A percentile compares a stretch with the other conserved stretches of the same genome.
These are phyloP conservation scores for Epizoanthus illoricatus DNA, from an alignment of 92 coral and sea anemone species.

Conservation along the genomic window DNA sequence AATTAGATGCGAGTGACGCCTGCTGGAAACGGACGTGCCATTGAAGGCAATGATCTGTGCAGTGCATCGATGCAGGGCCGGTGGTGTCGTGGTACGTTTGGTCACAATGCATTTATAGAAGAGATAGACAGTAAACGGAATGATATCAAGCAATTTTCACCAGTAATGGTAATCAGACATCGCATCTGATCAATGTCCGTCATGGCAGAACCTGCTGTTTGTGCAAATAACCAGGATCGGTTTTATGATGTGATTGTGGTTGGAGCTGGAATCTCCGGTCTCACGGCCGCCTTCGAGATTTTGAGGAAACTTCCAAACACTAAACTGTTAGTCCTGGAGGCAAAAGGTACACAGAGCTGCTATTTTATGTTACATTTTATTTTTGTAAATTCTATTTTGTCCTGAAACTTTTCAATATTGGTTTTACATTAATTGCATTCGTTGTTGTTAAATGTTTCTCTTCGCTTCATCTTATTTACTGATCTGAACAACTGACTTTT, in stretches of 20 bases:
- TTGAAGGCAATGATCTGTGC: no score
- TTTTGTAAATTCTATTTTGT: no score
- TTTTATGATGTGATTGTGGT: constrained; percentile 75
- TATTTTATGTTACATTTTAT: neutral
- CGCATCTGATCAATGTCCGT: neutral
- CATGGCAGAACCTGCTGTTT: neutral
- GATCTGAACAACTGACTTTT: no score
- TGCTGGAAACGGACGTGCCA: no score
- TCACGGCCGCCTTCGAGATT: constrained; percentile 85
- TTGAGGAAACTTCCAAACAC: constrained; percentile 56
- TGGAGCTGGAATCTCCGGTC: constrained; percentile 94
- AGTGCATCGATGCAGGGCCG: no score
- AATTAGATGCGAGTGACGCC: no score
- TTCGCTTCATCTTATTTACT: no score
- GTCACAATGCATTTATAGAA: no score
- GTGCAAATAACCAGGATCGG: neutral
- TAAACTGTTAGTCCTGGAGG: constrained; percentile 79
- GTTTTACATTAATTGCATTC: no score
- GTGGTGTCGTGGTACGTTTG: no score
- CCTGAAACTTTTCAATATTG: no score
- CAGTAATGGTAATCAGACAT: neutral
- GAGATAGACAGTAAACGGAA: neutral
- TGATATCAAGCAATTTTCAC: neutral
- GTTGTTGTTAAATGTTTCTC: no score
- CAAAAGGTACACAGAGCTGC: constrained; percentile 67